Base-by-base conservation (phyloP, 92 coral and sea anemone genomes). In the Epizoanthus stellaris region DNA sequence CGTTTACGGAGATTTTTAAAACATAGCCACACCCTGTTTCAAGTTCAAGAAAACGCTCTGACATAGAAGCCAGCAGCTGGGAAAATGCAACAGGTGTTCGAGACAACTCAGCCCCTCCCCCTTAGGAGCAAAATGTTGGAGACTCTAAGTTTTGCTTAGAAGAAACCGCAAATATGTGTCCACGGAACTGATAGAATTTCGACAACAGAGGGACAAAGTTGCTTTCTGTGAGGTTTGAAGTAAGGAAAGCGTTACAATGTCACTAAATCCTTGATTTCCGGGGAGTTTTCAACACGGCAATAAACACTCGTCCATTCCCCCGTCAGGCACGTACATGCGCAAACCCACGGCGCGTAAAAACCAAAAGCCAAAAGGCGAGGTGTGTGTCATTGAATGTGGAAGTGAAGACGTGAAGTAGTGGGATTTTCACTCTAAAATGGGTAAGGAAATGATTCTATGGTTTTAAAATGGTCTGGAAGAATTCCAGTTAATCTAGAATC, bases 31-130 rank as follows among this genome's bases (percentile, higher is more conserved):
- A 17, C 80, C 80, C 80, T 73, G 16, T 3, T 21, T 49, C 57
- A 47, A 49, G 14, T 49, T 21, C 38, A 61, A 52, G 79, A 8
- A 10, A 45, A 45, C 6, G 9, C 36, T 39, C 76, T 39, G 47
- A 71, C 54, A 71, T n/a, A 70, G 23, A 52, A 73, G 34, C 38
- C 43, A 73, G 64, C 80, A 49, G 80, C 15, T 52, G 52, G 43
- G 53, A 30, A 57, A 20, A 79, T 61, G 83, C 83, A 79, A 79
- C 83, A 79, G 83, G 83, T 79, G 83, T 12, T 79, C 56, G 13
- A 19, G 10, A 60, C 56, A 19, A 60, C 57, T 19, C 72, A 79
- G 45, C 21, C 72, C 83, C 72, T 79, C 83, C 72, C 83, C 58
- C 23, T 15, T 6, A 39, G 83, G 59, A 5, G 3, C 39, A 62